Conservation (phyloP, 2,888 invertebrate species). For the Galerucella calmariensis region DNA sequence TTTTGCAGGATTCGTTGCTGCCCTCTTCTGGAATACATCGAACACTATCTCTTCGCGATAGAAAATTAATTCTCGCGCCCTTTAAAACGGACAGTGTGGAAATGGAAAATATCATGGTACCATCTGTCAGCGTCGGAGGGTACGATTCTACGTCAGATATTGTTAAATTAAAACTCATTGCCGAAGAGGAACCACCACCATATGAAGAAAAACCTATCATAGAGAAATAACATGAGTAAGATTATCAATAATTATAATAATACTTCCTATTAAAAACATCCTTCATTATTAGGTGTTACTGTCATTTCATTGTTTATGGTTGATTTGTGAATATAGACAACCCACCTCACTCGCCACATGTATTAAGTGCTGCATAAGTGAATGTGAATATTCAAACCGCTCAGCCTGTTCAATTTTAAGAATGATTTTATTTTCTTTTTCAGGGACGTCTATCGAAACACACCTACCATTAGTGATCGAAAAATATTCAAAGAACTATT, state of each 20-base stretch:
- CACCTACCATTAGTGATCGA: not conserved
- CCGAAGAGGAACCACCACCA: slow-evolving; percentile 63
- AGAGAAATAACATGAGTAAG: slow-evolving; percentile 16
- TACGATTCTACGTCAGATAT: slow-evolving; percentile 64
- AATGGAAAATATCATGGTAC: slow-evolving; percentile 63
- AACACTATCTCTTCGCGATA: slow-evolving; percentile 67
- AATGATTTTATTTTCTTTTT: not conserved
- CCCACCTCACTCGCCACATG: too few relatives aligned
- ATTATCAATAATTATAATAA: not conserved
- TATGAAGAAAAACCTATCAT: slow-evolving; percentile 50
- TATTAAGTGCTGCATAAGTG: too few relatives aligned
- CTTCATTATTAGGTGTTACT: not conserved
- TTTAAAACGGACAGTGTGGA: slow-evolving; percentile 69
- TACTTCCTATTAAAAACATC: not conserved
- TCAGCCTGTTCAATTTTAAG: not conserved
- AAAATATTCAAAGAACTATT: slow-evolving; percentile 36
- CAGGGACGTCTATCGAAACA: not conserved
- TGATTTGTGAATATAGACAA: too few relatives aligned
- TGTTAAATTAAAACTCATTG: slow-evolving; percentile 63
- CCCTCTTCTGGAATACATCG: slow-evolving; percentile 67
- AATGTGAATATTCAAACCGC: too few relatives aligned
- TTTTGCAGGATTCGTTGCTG: slow-evolving; percentile 66
- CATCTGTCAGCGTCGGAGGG: slow-evolving; percentile 50
- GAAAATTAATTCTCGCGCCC: slow-evolving; percentile 56
- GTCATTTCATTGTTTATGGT: too few relatives aligned